These are phyloP conservation scores for Mesorhabditis spiculigera DNA, from an alignment of 2,888 invertebrate genomes.

Conservation along the genomic window DNA sequence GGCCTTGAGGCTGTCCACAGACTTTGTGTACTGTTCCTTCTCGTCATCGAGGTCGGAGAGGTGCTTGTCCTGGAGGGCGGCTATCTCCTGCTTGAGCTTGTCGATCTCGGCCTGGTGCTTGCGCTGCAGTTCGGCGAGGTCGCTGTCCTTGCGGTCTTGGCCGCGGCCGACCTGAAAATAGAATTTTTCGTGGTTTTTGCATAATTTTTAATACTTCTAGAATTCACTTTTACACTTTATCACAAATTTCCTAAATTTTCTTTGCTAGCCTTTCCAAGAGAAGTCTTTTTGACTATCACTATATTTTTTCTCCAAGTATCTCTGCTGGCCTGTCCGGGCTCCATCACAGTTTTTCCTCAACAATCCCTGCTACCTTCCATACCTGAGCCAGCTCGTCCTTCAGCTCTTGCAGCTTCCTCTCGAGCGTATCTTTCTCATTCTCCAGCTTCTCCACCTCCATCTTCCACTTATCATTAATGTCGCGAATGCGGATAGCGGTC, in stretches of 20 bases:
- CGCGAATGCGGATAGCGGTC: constrained; percentile 30
- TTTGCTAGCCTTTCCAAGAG: background rate
- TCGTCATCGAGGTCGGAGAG: constrained; percentile 54
- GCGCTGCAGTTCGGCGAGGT: constrained; percentile 46
- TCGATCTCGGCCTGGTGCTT: constrained; percentile 54
- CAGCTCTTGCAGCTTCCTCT: constrained; percentile 46
- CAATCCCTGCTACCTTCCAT: too few species aligned
- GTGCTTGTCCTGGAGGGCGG: constrained; percentile 49
- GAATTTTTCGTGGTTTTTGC: too few species aligned
- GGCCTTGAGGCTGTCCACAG: constrained; percentile 40
- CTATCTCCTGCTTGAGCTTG: constrained; percentile 49
- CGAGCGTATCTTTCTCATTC: constrained; percentile 55
- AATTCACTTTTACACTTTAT: background rate
- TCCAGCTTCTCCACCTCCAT: constrained; percentile 51
- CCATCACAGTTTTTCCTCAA: too few species aligned
- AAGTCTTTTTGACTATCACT: background rate
- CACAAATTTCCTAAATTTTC: background rate
- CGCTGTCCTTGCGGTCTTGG: constrained; percentile 44
- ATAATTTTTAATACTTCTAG: too few species aligned
- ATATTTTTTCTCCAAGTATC: background rate
- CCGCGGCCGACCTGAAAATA: constrained; percentile 36
- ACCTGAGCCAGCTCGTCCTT: constrained; percentile 49
- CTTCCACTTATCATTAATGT: constrained; percentile 56
- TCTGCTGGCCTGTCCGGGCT: background rate
- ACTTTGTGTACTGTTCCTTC: constrained; percentile 48